Percentiles rank a stretch among this genome's conserved stretches.
phyloP scores from a whole-genome alignment of 2,888 invertebrate species.

The Trichopoda pennipes region DNA sequence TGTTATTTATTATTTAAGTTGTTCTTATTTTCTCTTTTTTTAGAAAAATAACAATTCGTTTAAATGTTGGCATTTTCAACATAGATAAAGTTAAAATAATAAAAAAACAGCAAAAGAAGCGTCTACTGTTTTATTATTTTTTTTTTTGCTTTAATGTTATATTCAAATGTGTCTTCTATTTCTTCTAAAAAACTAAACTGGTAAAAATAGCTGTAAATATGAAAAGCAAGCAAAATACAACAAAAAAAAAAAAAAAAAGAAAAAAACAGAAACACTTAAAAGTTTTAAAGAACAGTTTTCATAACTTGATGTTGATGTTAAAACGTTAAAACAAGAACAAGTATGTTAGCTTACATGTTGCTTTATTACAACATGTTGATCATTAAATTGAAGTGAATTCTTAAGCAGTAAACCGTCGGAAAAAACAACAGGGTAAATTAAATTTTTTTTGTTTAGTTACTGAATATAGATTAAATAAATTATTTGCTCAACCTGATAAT shows the following conservation, averaged over 20 bases:
- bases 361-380: conserved; percentile 36
- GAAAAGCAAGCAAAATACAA: conserved; percentile 46
- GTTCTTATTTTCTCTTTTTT: conserved; percentile 41
- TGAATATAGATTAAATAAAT: too few relatives aligned
- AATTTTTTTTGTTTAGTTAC: background rate
- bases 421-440: background rate
- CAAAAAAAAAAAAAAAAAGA: too few relatives aligned
- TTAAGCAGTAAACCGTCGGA: conserved; percentile 14
- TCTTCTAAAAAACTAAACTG: conserved; percentile 49
- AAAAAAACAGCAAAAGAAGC: conserved; percentile 13
- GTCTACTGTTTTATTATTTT: background rate
- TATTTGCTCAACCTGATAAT: too few relatives aligned
- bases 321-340: conserved; percentile 43
- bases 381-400: conserved; percentile 13
- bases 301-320: conserved; percentile 44
- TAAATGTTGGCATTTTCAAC: conserved; percentile 11
- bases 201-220: conserved; percentile 65
- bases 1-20: conserved; percentile 1
- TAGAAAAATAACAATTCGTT: conserved; percentile 36
- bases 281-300: conserved; percentile 49
- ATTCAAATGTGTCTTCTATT: conserved; percentile 33
- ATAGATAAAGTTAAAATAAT: conserved; percentile 11
- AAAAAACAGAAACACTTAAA: conserved; percentile 16
- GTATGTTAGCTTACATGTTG: conserved; percentile 20
- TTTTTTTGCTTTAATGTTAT: background rate